These are phyloP conservation scores for Sicus ferrugineus DNA, from an alignment of 2,888 invertebrate species.

Conservation along the genomic window DNA sequence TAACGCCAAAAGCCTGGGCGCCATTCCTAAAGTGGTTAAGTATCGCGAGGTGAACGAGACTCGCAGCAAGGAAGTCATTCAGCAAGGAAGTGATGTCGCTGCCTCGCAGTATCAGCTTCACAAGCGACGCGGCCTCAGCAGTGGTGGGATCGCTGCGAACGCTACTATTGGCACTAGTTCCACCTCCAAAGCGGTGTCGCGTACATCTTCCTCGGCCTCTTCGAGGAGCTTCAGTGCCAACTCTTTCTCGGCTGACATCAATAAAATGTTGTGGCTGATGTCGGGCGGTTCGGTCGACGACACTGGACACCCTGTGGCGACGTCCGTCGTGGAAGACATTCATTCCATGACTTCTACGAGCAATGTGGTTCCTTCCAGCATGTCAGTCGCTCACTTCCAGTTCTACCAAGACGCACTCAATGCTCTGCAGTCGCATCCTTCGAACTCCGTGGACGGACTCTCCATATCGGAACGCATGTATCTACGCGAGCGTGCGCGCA, in stretches of 20 bases:
- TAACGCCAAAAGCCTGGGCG: slow-evolving; percentile 59
- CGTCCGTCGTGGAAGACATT: slow-evolving; percentile 44
- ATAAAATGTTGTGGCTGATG: slow-evolving; percentile 64
- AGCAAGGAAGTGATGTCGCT: background rate
- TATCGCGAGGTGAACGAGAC: slow-evolving; percentile 59
- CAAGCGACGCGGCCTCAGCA: slow-evolving; percentile 56
- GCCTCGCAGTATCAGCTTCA: slow-evolving; percentile 39
- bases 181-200: slow-evolving; percentile 73
- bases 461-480: slow-evolving; percentile 54
- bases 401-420: slow-evolving; percentile 59
- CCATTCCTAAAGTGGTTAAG: slow-evolving; percentile 65
- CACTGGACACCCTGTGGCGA: slow-evolving; percentile 51
- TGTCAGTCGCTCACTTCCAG: slow-evolving; percentile 57
- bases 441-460: slow-evolving; percentile 51
- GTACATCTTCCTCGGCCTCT: slow-evolving; percentile 69
- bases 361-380: slow-evolving; percentile 49
- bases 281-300: slow-evolving; percentile 56
- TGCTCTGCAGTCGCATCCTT: slow-evolving; percentile 48
- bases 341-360: slow-evolving; percentile 42
- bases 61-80: background rate
- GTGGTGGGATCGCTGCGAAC: slow-evolving; percentile 49
- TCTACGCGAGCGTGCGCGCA: slow-evolving; percentile 52
- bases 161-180: slow-evolving; percentile 55
- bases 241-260: slow-evolving; percentile 64
- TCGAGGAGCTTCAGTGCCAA: slow-evolving; percentile 69